Percentiles rank a stretch among this genome's conserved stretches.
Conservation (phyloP, 2,797 vertebrate species). For the Cercopithecus petaurista region DNA sequence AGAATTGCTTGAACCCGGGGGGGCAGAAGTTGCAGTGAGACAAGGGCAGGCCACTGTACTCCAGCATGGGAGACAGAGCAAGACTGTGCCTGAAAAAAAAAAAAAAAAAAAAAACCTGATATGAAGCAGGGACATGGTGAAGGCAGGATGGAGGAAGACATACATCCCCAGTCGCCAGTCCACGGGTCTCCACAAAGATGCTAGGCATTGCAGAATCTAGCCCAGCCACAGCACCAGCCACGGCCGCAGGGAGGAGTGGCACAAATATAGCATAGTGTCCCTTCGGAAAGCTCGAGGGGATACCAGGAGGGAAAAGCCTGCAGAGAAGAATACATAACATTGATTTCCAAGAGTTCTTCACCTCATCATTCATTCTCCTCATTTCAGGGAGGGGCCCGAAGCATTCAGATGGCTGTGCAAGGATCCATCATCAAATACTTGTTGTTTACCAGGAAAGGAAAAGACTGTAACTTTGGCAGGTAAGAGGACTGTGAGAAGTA, state of each 20-base stretch:
- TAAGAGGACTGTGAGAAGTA: constrained; percentile 66
- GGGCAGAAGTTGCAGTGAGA: no score
- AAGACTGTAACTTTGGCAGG: constrained; percentile 83
- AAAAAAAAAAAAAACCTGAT: background rate
- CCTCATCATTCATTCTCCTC: background rate
- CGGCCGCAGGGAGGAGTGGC: background rate
- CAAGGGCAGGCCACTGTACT: no score
- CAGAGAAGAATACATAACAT: background rate
- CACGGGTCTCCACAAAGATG: background rate
- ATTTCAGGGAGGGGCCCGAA: constrained; percentile 86
- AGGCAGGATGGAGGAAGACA: no score
- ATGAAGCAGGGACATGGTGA: background rate
- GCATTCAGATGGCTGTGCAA: constrained; percentile 92
- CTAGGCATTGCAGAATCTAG: background rate
- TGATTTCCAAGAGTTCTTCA: background rate
- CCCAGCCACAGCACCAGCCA: background rate
- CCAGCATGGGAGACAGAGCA: no score
- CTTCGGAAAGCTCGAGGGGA: background rate
- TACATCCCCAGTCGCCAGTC: background rate
- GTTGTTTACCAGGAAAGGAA: constrained; percentile 83
- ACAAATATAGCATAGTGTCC: accelerated
- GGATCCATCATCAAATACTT: constrained; percentile 89
- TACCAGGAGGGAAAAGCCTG: background rate
- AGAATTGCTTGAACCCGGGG: no score
- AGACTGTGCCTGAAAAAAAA: no score